Evolutionary conservation across 2,888 invertebrate genomes (phyloP), one percentile per base, ranked within the genome.

Genomic region (Imbricaverruca yamaguchii): DNA sequence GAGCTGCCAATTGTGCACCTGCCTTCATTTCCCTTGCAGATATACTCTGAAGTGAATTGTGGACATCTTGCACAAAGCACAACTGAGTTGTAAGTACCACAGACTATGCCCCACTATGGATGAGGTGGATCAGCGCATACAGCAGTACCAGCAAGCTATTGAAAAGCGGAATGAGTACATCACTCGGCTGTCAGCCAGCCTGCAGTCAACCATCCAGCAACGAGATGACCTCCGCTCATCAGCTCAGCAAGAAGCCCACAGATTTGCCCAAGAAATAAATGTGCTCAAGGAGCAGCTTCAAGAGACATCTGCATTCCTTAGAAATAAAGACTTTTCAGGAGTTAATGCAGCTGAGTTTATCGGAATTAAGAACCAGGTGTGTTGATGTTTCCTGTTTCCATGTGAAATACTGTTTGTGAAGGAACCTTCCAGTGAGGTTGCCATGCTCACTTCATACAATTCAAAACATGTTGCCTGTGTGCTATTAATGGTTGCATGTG

Each of bases 161-260:
- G 18, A 21, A 18, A 74, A 74, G 53, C 10, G 74, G 6, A 53
- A 74, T 74, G 74, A 74, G 4, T 53, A 53, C 74, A 74, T 74
- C 18, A 53, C 74, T 4, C 25, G 18, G 0, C 74, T 74, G 18
- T 74, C 74, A 0, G 9, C 57, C 56, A 78, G 78, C 23, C 78
- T 78, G 57, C 78, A 78, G 56, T 78, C 57, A 7, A 78, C 74
- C 74, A 74, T 74, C 8, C 18, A 74, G 74, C 74, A 74, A 53
- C 13, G 74, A 8, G 74, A 74, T 15, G 53, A 74, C 53, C 74
- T 74, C 53, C 74, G 13, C 11, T 3, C 18, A 13, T 25, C 74
- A 9, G 53, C 53, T 11, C 74, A 53, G 18, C 15, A 53, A 6
- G 53, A 53, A 53, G 53, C 53, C 7, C 74, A 74, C 13, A 74